phyloP scores from a whole-genome alignment of 2,888 invertebrate genomes.

The Idaea biselata region DNA sequence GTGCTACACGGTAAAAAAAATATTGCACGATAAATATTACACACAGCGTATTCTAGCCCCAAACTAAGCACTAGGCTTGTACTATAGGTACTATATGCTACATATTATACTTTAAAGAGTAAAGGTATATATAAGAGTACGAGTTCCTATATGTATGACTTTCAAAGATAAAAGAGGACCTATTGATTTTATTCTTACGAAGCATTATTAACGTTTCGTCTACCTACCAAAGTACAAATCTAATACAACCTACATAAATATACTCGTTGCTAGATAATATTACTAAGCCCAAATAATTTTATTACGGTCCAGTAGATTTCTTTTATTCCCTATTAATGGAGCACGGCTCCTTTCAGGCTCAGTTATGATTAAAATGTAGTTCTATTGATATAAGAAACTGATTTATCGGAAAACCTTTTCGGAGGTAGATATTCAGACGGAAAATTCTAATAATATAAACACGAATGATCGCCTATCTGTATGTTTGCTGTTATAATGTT shows the following conservation, averaged over 20 bases:
- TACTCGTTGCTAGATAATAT: constrained; percentile 13
- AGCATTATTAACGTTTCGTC: not conserved
- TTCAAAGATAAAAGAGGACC: too few species aligned
- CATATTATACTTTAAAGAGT: too few species aligned
- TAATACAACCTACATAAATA: not conserved
- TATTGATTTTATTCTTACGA: too few species aligned
- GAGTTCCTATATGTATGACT: too few species aligned
- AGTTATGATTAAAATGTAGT: constrained; percentile 19
- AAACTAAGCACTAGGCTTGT: too few species aligned
- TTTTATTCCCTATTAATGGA: constrained; percentile 29
- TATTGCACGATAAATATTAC: too few species aligned
- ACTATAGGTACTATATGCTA: too few species aligned
- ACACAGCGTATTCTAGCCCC: too few species aligned
- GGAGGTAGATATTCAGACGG: not conserved
- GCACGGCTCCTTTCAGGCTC: constrained; percentile 19
- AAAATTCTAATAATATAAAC: not conserved
- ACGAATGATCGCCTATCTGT: not conserved
- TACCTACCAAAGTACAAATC: not conserved
- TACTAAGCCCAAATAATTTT: constrained; percentile 26
- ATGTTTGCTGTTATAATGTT: not conserved
- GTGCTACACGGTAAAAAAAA: too few species aligned
- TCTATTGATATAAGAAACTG: constrained; percentile 1
- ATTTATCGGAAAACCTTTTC: constrained; percentile 1
- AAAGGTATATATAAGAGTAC: too few species aligned
- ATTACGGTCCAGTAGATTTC: constrained; percentile 22